Evolutionary conservation across 2,113 vertebrate species (phyloP), one percentile per base, ranked within the genome.

Genomic region (Dipodomys merriami): DNA sequence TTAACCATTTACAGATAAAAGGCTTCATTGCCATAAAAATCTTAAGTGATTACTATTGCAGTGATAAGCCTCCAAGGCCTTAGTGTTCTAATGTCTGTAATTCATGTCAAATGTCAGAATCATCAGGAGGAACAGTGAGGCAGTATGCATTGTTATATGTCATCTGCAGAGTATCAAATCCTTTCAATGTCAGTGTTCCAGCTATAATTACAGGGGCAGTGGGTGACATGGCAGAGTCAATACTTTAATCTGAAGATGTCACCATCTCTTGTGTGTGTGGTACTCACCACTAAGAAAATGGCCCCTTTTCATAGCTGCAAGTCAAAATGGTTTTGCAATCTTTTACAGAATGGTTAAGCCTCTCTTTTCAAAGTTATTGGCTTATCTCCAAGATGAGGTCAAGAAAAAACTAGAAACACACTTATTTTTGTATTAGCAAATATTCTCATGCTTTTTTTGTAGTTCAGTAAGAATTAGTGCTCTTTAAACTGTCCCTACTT

Each of bases 321-420:
- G 62, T 79, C 33, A 93, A 92, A 91, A 81, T n/a, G 4, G 5
- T 49, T 96, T 94, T 72, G 1, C 3, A 67, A 30, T 79, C 30
- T 89, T 57, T 73, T 90, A 12, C 73, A 16, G 20, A 94, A 94
- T 29, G 64, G 74, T 68, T 83, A 85, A 89, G 27, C 12, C 39
- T 90, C 87, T 87, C 78, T 90, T 86, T 92, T 69, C 53, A 88
- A 91, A 93, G 39, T 88, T 84, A 46, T 80, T 23, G 39, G n/a
- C 29, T 80, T 85, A 72, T 78, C 95, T 95, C 88, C 39, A 65
- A 78, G 35, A 83, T 23, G 10, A 95, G 18, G 7, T 95, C n/a
- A 89, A 16, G 39, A 79, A 83, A 57, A 90, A 95, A 94, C 67
- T 16, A 91, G 65, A 94, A 95, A 4, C 53, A 84, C 87, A 12